Evolutionary conservation across 1,140 invertebrate species (phyloP).

Genomic region (Drosophila carrolli): DNA sequence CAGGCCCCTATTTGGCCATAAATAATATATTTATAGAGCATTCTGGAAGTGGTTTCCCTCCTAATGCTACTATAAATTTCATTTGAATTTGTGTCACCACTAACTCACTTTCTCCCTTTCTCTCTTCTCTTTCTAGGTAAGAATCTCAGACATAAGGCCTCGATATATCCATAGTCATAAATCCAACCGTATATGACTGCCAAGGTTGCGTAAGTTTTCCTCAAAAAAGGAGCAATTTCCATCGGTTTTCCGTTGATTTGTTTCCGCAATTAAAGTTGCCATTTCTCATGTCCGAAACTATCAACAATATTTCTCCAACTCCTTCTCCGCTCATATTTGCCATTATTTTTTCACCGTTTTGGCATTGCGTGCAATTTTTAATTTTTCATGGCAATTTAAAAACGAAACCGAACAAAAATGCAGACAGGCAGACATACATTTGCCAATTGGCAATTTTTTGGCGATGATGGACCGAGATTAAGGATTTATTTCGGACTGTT

Average conservation of each 20-base stretch:
- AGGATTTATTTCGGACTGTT: slow-evolving; percentile 43
- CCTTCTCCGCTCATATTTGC: slow-evolving; percentile 48
- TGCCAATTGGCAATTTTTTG: slow-evolving; percentile 41
- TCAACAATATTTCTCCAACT: slow-evolving; percentile 47
- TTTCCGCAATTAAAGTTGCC: slow-evolving; percentile 74
- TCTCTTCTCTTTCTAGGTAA: slow-evolving; percentile 64
- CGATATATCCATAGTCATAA: slow-evolving; percentile 3
- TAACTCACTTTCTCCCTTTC: slow-evolving; percentile 41
- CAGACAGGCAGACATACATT: slow-evolving; percentile 32
- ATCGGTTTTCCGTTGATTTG: slow-evolving; percentile 37
- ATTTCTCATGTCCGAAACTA: slow-evolving; percentile 67
- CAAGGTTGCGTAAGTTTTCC: slow-evolving; percentile 62
- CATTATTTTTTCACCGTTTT: slow-evolving; percentile 47
- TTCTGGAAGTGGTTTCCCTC: slow-evolving; percentile 37
- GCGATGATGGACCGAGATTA: slow-evolving; percentile 53
- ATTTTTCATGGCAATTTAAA: slow-evolving; percentile 69
- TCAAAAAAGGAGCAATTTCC: slow-evolving; percentile 19
- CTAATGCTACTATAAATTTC: slow-evolving; percentile 47
- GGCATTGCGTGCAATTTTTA: slow-evolving; percentile 77
- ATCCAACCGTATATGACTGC: neutral
- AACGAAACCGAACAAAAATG: slow-evolving; percentile 40
- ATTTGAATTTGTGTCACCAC: slow-evolving; percentile 22
- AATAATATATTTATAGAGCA: slow-evolving; percentile 68
- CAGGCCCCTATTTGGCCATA: slow-evolving; percentile 61
- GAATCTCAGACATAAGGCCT: slow-evolving; percentile 30